A percentile compares a stretch with the other conserved stretches of the same genome.
Conservation (phyloP, 2,797 vertebrate genomes). For the Pipistrellus pygmaeus region DNA sequence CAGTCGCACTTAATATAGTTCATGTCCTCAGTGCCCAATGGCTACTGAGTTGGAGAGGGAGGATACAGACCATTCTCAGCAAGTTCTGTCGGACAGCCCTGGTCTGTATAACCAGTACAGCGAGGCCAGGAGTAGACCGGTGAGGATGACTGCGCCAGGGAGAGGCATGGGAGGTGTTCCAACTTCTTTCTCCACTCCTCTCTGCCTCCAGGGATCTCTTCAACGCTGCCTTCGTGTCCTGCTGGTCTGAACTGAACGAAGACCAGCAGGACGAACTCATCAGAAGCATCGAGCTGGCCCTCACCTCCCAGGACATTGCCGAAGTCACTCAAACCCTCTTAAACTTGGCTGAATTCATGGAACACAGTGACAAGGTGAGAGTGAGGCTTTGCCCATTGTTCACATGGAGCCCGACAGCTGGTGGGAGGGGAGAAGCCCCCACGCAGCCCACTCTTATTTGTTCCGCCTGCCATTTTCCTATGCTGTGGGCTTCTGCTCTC, state of each 20-base stretch:
- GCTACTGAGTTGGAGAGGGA: not conserved
- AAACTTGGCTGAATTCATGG: conserved; percentile 99
- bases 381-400: conserved; percentile 81
- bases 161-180: not conserved
- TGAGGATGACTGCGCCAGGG: not conserved
- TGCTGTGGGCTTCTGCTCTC: conserved; percentile 13
- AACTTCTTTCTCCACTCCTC: not conserved
- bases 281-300: conserved; percentile 96
- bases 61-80: not conserved
- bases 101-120: not conserved
- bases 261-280: conserved; percentile 99
- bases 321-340: conserved; percentile 99
- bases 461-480: not conserved
- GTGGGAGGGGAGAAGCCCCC: not conserved
- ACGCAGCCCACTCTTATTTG: fast-evolving
- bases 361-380: conserved; percentile 98
- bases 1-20: not conserved
- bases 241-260: conserved; percentile 99
- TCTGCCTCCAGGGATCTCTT: conserved; percentile 94
- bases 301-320: conserved; percentile 98
- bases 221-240: conserved; percentile 98
- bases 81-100: not conserved
- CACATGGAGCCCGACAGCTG: not conserved
- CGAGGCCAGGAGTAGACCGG: not conserved
- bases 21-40: not conserved